These are phyloP conservation scores for Nylanderia fulva DNA, from an alignment of 1,140 invertebrate genomes.

Conservation along the genomic window DNA sequence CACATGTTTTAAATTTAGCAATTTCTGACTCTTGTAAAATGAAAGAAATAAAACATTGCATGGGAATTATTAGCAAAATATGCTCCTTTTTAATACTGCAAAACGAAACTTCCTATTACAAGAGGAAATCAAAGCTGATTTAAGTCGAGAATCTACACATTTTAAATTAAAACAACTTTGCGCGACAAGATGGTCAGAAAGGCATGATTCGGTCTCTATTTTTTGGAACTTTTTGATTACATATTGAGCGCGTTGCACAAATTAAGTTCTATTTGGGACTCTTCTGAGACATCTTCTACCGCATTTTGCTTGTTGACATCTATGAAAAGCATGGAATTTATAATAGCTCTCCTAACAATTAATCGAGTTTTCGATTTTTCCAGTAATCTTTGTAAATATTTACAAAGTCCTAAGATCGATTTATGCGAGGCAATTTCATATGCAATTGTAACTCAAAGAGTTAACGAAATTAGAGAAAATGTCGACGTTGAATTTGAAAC, in stretches of 20 bases:
- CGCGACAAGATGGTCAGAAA: background rate
- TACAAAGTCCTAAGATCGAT: too few species aligned
- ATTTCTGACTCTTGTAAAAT: constrained; percentile 21
- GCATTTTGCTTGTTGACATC: constrained; percentile 20
- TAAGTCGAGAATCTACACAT: background rate
- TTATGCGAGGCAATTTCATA: background rate
- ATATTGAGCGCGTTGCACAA: background rate
- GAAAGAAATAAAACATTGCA: constrained; percentile 15
- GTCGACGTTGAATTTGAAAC: background rate
- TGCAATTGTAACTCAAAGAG: constrained; percentile 10
- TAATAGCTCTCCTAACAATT: background rate
- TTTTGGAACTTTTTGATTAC: constrained; percentile 6
- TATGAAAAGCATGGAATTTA: background rate
- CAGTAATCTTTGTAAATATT: background rate
- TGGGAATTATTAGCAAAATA: constrained; percentile 10
- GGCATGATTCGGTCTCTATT: background rate
- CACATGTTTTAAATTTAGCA: constrained; percentile 28
- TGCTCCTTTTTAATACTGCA: constrained; percentile 5
- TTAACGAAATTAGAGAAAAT: constrained; percentile 9
- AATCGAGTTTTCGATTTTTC: background rate
- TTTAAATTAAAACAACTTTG: background rate
- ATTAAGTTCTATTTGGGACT: constrained; percentile 14
- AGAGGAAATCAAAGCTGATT: constrained; percentile 12
- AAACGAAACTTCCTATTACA: background rate
- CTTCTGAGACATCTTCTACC: constrained; percentile 14